These are phyloP conservation scores for Eriosoma lanigerum DNA, from an alignment of 1,140 invertebrate genomes.

Conservation along the genomic window DNA sequence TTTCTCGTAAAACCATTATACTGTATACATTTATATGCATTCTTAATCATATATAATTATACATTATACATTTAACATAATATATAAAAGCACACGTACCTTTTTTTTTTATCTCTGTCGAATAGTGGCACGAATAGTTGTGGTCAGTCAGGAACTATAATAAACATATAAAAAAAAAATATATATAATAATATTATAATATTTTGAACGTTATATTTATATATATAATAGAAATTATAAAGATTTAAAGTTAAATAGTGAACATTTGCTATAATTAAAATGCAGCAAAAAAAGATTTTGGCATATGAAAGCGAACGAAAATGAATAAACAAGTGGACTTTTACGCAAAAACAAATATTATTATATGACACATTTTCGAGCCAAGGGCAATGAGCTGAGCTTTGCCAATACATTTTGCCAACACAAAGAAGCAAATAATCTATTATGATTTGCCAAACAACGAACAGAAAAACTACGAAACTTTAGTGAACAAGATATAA, in stretches of 20 bases:
- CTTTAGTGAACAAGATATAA: background rate
- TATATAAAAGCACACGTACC: slow-evolving; percentile 7
- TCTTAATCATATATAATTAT: background rate
- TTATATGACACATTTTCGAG: slow-evolving; percentile 18
- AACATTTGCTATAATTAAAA: slow-evolving; percentile 40
- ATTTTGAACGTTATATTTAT: slow-evolving; percentile 19
- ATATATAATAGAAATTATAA: slow-evolving; percentile 13
- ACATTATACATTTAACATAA: no score
- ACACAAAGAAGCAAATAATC: slow-evolving; percentile 4
- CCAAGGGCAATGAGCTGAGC: slow-evolving; percentile 7
- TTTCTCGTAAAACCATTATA: background rate
- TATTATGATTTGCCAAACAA: slow-evolving; percentile 3
- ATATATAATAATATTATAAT: background rate
- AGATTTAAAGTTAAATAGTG: slow-evolving; percentile 7
- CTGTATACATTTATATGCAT: no score
- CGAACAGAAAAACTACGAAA: background rate
- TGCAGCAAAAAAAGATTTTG: slow-evolving; percentile 12
- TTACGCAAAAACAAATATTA: slow-evolving; percentile 11
- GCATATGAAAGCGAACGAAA: slow-evolving; percentile 36
- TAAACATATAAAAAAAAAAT: slow-evolving; percentile 29
- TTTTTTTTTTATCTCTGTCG: slow-evolving; percentile 35
- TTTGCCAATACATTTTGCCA: slow-evolving; percentile 48
- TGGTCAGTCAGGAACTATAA: slow-evolving; percentile 50
- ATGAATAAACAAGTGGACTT: slow-evolving; percentile 38
- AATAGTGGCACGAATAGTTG: slow-evolving; percentile 41